Conservation (phyloP, 2,888 invertebrate species). For the Monoplex corrugatus region DNA sequence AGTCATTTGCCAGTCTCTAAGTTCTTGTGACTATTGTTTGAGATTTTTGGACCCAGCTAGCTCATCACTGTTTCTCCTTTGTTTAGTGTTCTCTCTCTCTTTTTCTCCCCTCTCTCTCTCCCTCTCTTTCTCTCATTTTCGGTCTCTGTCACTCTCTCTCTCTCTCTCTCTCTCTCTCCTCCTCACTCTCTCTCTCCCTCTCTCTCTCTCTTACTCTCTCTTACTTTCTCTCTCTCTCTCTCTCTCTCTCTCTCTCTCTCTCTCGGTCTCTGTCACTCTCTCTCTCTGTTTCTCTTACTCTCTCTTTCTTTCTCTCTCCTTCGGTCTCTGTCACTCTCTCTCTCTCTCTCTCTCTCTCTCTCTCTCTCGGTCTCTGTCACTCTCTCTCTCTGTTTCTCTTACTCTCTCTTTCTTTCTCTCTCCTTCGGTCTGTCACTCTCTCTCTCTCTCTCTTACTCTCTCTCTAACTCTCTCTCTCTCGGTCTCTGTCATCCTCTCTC, state of each 20-base stretch:
- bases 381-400: no score
- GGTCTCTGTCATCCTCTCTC: conserved; percentile 24
- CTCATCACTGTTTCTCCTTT: conserved; percentile 23
- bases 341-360: conserved; percentile 41
- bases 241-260: not conserved
- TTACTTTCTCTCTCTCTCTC: not conserved
- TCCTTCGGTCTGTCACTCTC: no score
- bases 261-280: not conserved
- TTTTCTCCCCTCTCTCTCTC: not conserved
- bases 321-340: not conserved
- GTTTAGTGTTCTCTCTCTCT: not conserved
- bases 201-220: not conserved
- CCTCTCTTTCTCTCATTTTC: not conserved
- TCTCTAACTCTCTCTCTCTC: conserved; percentile 13
- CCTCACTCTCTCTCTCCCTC: not conserved
- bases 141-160: not conserved
- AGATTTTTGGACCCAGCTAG: no score
- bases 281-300: not conserved
- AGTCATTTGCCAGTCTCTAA: no score
- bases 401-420: not conserved
- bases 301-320: not conserved
- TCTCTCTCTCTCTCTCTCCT: not conserved
- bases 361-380: conserved; percentile 28
- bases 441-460: no score
- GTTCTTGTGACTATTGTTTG: no score